These are phyloP conservation scores for Acanthosepion esculentum DNA, from an alignment of 2,888 invertebrate species.

Conservation along the genomic window DNA sequence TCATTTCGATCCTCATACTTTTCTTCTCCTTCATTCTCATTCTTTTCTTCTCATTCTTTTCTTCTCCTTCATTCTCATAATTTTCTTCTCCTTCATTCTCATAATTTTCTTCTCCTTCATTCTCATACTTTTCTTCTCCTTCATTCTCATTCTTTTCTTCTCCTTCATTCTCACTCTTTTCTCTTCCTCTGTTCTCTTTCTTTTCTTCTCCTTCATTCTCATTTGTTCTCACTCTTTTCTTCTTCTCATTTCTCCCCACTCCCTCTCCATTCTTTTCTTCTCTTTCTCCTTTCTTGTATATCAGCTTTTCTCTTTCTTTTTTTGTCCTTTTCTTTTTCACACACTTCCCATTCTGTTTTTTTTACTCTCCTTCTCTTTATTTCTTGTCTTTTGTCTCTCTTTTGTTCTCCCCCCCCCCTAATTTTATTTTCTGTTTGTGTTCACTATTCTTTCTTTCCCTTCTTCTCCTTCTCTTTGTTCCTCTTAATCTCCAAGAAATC, in stretches of 20 bases:
- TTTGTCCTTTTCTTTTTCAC: neutral
- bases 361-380: neutral
- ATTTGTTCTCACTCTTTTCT: too few species aligned
- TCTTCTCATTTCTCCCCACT: too few species aligned
- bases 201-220: neutral
- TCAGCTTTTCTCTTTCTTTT: neutral
- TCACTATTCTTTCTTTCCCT: too few species aligned
- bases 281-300: neutral
- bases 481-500: neutral
- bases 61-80: neutral
- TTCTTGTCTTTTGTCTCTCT: neutral
- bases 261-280: neutral
- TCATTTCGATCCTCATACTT: too few species aligned
- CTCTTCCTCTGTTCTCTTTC: neutral
- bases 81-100: neutral
- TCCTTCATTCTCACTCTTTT: neutral
- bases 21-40: neutral
- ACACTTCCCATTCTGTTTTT: too few species aligned
- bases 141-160: too few species aligned
- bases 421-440: neutral
- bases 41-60: too few species aligned
- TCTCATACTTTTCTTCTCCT: too few species aligned
- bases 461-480: too few species aligned
- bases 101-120: too few species aligned
- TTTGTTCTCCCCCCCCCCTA: too few species aligned